Percentiles rank a stretch among this genome's conserved stretches.
Conservation (phyloP, 2,797 vertebrate species). For the Rhynchonycteris naso region DNA sequence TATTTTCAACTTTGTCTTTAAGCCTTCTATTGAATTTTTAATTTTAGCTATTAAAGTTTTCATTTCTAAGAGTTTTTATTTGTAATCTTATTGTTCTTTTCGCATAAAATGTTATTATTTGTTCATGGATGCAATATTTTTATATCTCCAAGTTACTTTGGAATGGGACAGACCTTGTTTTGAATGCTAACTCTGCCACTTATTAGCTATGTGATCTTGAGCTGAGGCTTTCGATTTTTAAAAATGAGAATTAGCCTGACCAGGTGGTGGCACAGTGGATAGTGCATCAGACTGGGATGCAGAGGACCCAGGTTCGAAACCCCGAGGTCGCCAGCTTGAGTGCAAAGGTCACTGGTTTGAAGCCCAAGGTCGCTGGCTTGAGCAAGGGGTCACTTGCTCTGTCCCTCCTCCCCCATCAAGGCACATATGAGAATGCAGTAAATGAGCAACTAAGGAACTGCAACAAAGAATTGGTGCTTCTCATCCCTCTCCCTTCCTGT, state of each 20-base stretch:
- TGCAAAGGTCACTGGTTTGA: no score
- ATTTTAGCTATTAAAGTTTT: not conserved
- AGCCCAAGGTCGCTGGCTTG: no score
- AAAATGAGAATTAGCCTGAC: constrained; percentile 9
- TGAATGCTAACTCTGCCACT: not conserved
- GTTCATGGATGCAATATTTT: not conserved
- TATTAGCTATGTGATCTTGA: not conserved
- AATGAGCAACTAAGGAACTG: no score
- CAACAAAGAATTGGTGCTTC: no score
- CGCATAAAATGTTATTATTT: not conserved
- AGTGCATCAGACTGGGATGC: no score
- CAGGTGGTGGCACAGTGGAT: no score
- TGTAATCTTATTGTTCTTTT: constrained; percentile 22
- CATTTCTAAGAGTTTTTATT: constrained; percentile 12
- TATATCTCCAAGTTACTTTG: not conserved
- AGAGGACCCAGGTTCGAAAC: no score
- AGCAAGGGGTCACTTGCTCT: no score
- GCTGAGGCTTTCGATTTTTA: not conserved
- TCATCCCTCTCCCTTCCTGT: no score
- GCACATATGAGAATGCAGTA: no score
- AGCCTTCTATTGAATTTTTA: not conserved
- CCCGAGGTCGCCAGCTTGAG: no score
- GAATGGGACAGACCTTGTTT: constrained; percentile 1
- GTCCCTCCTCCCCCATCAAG: no score
- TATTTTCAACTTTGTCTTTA: constrained; percentile 40